Evolutionary conservation across 2,888 invertebrate genomes (phyloP), one percentile per base, ranked within the genome.

Genomic region (Caenorhabditis sp.): DNA sequence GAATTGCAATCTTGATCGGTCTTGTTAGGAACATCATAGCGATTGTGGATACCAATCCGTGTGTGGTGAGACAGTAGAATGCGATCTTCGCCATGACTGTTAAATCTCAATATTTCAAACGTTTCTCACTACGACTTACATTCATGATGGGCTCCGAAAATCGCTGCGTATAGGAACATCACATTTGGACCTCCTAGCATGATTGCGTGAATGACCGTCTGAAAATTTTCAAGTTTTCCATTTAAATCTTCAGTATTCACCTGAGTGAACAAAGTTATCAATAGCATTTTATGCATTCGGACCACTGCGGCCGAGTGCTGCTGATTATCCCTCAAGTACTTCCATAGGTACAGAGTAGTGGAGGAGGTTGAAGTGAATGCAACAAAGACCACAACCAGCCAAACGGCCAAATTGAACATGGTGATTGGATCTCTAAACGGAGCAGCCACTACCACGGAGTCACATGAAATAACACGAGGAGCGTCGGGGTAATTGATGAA

Each of bases 251-350:
- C 6, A 31, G 4, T 31, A 19, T 51, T 14, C n/a, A 74, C 76
- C 59, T 76, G 76, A n/a, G 68, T 68, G 51, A 59, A 59, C 6
- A 76, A 22, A 12, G 68, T 76, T 7, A 76, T 38, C 7, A 76
- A 28, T 38, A 76, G 26, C 76, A 76, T 68, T 28, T 51, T 49
- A 38, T 76, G 76, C 76, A 76, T 76, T 35, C 76, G 49, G 8
- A 76, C 16, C n/a, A 68, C 68, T 14, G 59, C 61, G 6, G 68
- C 31, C 12, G 76, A 76, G 10, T 54, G 64, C 38, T 76, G 59
- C 8, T 68, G 59, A 19, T 49, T 41, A 12, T 64, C 63, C 14
- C 63, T 49, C 12, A 74, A 26, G 54, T 64, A 44, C 19, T 31
- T 63, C 28, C 59, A 41, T 14, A 74, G 14, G n/a, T 74, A 74